phyloP scores from a whole-genome alignment of 2,113 vertebrate genomes.

The Ptyas mucosa region DNA sequence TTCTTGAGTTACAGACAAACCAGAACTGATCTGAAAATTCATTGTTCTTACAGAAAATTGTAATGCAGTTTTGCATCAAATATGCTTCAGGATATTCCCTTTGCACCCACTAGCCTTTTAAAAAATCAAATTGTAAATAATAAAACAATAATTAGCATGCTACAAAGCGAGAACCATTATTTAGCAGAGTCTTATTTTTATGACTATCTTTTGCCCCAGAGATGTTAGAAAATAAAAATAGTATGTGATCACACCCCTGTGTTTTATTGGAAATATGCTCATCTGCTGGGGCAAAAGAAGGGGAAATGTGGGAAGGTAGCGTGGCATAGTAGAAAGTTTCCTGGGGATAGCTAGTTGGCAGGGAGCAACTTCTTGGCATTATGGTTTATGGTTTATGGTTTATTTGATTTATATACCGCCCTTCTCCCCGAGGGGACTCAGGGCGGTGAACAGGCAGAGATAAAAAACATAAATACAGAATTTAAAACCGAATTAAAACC shows the following conservation, averaged over 20 bases:
- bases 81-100: neutral
- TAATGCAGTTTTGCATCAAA: neutral
- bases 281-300: neutral
- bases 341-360: neutral
- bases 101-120: neutral
- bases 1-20: neutral
- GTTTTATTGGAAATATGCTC: neutral
- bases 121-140: neutral
- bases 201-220: neutral
- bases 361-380: neutral
- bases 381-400: too few relatives aligned
- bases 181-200: neutral
- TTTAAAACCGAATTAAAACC: too few relatives aligned
- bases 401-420: too few relatives aligned
- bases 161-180: neutral
- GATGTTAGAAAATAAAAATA: neutral
- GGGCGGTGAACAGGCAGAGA: too few relatives aligned
- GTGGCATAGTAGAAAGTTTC: neutral
- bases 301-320: neutral
- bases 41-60: neutral
- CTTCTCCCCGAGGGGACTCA: too few relatives aligned
- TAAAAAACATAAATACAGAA: too few relatives aligned
- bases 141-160: neutral
- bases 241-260: neutral
- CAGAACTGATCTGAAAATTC: neutral